Conservation (phyloP, 2,888 invertebrate species). For the Parnassius orleans region DNA sequence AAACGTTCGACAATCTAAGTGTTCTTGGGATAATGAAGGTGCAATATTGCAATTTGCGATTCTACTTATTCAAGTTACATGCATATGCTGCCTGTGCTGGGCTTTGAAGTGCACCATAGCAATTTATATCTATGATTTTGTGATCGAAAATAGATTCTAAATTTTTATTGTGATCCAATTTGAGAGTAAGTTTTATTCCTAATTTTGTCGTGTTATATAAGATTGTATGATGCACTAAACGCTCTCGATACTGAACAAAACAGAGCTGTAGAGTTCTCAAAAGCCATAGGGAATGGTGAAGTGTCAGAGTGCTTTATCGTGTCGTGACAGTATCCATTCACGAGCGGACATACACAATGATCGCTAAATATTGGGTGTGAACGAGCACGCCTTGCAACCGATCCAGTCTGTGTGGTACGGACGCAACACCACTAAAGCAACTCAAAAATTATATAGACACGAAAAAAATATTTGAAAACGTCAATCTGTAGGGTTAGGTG, state of each 20-base stretch:
- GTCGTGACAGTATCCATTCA: constrained; percentile 68
- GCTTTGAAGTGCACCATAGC: constrained; percentile 77
- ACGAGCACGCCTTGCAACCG: constrained; percentile 79
- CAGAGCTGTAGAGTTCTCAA: constrained; percentile 67
- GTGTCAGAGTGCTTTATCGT: constrained; percentile 71
- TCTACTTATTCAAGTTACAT: constrained; percentile 68
- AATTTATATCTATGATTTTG: constrained; percentile 53
- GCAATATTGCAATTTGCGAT: constrained; percentile 70
- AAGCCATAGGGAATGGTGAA: constrained; percentile 71
- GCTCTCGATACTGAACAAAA: constrained; percentile 62
- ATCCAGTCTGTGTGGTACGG: constrained; percentile 80
- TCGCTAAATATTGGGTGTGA: constrained; percentile 73
- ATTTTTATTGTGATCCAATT: constrained; percentile 31
- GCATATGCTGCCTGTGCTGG: constrained; percentile 70
- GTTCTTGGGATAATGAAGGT: constrained; percentile 68
- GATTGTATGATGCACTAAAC: constrained; percentile 77
- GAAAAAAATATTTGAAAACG: constrained; percentile 78
- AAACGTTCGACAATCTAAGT: constrained; percentile 54
- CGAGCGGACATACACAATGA: constrained; percentile 80
- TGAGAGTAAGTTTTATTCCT: constrained; percentile 35
- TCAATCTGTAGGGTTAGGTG: constrained; percentile 79
- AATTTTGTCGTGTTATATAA: constrained; percentile 36
- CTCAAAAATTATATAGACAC: constrained; percentile 77
- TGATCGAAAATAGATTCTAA: constrained; percentile 42
- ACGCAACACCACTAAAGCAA: constrained; percentile 81